Evolutionary conservation across 2,888 invertebrate species (phyloP), one percentile per base, ranked within the genome.

Genomic region (Dromius quadrimaculatus): DNA sequence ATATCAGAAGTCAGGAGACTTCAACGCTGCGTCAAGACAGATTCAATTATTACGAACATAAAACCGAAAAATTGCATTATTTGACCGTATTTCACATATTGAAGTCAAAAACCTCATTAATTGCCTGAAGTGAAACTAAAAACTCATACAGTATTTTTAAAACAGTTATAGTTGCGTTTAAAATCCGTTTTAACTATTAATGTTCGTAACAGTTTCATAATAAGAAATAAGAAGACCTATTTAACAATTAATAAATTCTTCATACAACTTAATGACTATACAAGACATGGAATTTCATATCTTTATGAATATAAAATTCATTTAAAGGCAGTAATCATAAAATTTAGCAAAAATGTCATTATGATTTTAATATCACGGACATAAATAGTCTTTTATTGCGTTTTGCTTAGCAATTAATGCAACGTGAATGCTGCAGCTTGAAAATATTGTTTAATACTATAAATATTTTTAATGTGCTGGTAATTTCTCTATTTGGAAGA

Each of bases 81-180:
- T n/a, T n/a, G n/a, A n/a, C n/a, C n/a, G n/a, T n/a, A n/a, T n/a
- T n/a, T n/a, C n/a, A n/a, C n/a, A n/a, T n/a, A n/a, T 36, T 36
- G 11, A 11, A 36, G 36, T 11, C 36, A 36, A 36, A 11, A 36
- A 36, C 11, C 36, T 11, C n/a, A n/a, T 36, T 36, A 36, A 36
- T 36, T 36, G 11, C 36, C 3, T 13, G 36, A 36, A 36, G 36
- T 36, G 36, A 36, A 36, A 36, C 36, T 36, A 36, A 36, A 36
- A 36, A 36, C 36, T 36, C 9, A n/a, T 36, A 28, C 28, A 5
- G 28, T 28, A 28, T 28, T 5, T 28, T 28, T 28, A 28, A 8
- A 28, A 36, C 36, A 36, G 36, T 36, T 36, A 36, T n/a, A 6
- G 9, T 6, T 36, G 11, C 11, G n/a, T 36, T 11, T 36, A 11